Evolutionary conservation across 2,888 invertebrate genomes (phyloP), one percentile per base, ranked within the genome.

Genomic region (Erannis defoliaria): DNA sequence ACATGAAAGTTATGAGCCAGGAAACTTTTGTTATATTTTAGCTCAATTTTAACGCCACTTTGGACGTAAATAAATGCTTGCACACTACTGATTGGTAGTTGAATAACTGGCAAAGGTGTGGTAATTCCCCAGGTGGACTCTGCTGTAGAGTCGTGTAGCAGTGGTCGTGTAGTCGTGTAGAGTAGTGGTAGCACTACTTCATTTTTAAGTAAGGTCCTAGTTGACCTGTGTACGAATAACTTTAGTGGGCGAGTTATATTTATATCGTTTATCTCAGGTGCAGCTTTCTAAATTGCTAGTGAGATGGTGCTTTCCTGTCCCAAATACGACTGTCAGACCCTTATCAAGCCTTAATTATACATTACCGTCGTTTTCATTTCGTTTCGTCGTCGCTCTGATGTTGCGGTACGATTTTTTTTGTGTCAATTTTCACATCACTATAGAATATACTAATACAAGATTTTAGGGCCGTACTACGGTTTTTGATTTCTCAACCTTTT

Each of bases 321-420:
- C 84, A 84, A 89, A 90, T 88, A 88, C 89, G 77, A 83, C 88
- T 91, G 91, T 92, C 91, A 84, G 85, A 92, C 91, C 91, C 91
- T 86, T 85, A 85, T 92, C 91, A 91, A 80, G 72, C 72, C 83
- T 80, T 90, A 92, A 91, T 91, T 91, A 90, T 90, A 90, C 88
- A 90, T 89, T 90, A 89, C 88, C 82, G 84, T 79, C 80, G 84
- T 83, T 86, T 88, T 89, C 86, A 88, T 90, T 90, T 85, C 76
- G 81, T 80, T 79, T 73, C 74, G 59, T 56, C 62, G 57, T 51
- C 56, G 60, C 70, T 71, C 73, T 75, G 76, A 78, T 81, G 81
- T 82, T 77, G 70, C 68, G 76, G 77, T 75, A 53, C 75, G 77
- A 75, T 82, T 82, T 78, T 77, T 79, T 79, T 72, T 72, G 79